These are phyloP conservation scores for Mormyrus iriodes DNA, from an alignment of 2,113 vertebrate genomes.

Conservation along the genomic window DNA sequence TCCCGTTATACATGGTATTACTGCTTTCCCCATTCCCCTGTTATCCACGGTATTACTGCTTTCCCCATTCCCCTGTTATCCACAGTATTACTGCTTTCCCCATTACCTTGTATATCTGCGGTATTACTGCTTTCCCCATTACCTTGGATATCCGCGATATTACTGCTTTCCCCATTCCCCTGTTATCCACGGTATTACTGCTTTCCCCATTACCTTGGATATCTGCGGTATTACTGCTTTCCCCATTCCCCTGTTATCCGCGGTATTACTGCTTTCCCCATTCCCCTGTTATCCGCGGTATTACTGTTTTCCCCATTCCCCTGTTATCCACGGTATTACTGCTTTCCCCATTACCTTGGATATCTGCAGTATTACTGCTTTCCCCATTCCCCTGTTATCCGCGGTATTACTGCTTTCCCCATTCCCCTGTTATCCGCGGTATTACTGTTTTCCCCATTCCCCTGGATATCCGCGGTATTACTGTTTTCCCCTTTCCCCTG, in stretches of 20 bases:
- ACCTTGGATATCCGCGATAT: no score
- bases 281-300: background rate
- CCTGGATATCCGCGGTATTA: background rate
- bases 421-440: background rate
- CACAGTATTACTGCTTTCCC: no score
- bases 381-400: background rate
- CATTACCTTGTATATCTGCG: no score
- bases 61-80: no score
- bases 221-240: background rate
- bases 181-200: no score
- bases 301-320: background rate
- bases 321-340: no score
- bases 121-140: no score
- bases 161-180: no score
- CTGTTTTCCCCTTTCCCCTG: background rate
- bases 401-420: no score
- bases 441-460: background rate
- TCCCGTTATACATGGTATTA: no score
- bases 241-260: accelerated
- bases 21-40: no score
- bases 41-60: no score
- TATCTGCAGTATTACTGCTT: background rate
- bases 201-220: background rate
- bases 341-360: background rate
- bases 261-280: background rate